Conservation (phyloP, 92 coral and sea anemone genomes). For the Micromussa lordhowensis region DNA sequence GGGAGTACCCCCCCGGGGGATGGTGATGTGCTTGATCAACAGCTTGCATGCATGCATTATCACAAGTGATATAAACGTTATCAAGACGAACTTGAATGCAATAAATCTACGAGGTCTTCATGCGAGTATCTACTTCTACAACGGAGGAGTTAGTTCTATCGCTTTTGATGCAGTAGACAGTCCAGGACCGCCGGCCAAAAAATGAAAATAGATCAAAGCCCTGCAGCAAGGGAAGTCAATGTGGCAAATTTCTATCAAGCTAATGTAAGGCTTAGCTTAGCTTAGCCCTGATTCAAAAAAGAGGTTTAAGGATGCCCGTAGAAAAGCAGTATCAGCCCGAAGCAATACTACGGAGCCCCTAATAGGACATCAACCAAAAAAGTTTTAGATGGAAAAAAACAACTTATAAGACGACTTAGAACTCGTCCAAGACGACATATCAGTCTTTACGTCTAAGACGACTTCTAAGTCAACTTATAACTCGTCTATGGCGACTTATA, state of each 20-base stretch:
- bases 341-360: background rate
- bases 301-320: background rate
- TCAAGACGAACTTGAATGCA: background rate
- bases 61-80: background rate
- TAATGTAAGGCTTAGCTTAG: background rate
- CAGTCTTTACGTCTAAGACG: no score
- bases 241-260: background rate
- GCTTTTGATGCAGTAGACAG: background rate
- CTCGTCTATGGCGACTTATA: no score
- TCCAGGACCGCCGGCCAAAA: background rate
- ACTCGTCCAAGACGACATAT: no score
- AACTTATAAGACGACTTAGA: no score
- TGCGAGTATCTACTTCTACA: background rate
- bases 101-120: background rate
- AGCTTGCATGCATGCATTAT: background rate
- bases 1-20: no score
- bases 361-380: no score
- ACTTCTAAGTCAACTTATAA: no score
- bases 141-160: background rate
- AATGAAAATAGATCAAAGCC: background rate
- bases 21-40: background rate
- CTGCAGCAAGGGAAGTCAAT: background rate
- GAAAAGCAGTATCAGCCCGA: background rate
- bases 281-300: background rate
- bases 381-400: no score